Evolutionary conservation across 2,797 vertebrate species (phyloP).

Genomic region (Galagoides demidoff): DNA sequence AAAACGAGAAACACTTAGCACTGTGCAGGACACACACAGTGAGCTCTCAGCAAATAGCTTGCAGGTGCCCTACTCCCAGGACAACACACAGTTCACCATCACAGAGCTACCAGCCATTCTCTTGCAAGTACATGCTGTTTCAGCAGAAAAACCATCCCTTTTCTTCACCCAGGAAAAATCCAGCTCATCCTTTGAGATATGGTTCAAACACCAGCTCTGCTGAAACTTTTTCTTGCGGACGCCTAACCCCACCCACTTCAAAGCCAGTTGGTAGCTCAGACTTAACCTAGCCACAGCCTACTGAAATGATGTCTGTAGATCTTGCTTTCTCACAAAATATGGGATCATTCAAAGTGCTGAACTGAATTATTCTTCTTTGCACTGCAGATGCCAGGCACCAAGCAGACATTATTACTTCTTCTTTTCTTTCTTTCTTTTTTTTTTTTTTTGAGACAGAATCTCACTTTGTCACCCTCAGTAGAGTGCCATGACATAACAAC

Average conservation of each 20-base stretch:
- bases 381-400: background rate
- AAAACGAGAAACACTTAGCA: background rate
- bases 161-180: background rate
- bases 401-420: background rate
- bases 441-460: no score
- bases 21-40: accelerated
- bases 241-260: background rate
- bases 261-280: background rate
- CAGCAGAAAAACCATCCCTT: background rate
- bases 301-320: background rate
- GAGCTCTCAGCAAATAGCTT: background rate
- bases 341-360: background rate
- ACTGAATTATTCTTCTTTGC: background rate
- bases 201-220: background rate
- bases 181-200: background rate
- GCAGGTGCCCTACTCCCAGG: background rate
- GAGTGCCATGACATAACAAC: no score
- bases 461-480: no score
- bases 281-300: background rate
- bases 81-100: background rate
- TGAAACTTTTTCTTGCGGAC: background rate
- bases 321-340: background rate
- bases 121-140: background rate
- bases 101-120: background rate
- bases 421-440: no score